Base-by-base conservation (phyloP, 2,797 vertebrate genomes). In the Microctenopoma stevenorrisi region DNA sequence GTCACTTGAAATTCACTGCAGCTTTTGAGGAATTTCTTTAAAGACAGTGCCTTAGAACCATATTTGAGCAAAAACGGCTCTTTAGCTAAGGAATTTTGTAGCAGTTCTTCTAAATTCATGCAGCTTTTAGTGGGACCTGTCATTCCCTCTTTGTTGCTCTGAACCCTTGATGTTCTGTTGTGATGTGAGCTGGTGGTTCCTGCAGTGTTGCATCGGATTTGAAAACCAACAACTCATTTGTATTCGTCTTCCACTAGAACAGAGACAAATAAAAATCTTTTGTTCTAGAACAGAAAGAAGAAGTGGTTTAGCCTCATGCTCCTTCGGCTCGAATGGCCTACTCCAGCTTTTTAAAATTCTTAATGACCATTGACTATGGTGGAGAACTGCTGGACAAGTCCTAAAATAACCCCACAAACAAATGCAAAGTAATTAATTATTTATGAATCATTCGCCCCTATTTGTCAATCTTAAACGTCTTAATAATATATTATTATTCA, bases 261-360 rank as follows among this genome's bases (percentile, higher is more conserved):
- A 47, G 8, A 47, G 9, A 47, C 7, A 22, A 10, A n/a, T 9
- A 22, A 10, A 7, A 22, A 47, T 4, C 44, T 18, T 9, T 47
- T 47, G n/a, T 48, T 47, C 7, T 47, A 1, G n/a, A 79, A 62
- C 50, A 74, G 46, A 66, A 47, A 77, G 56, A 69, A 53, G 28
- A 67, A 47, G 37, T 47, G 3, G 67, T 82, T 72, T 72, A 75
- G 74, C 61, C 70, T 60, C 71, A 74, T 79, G 72, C 64, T 82
- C 74, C 54, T 83, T 83, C 68, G 68, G 68, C 80, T 81, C 63
- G 57, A 85, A 64, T 68, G 89, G 62, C 89, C 89, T 89, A 85
- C 63, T 90, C 91, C 76, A 76, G 63, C 51, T 78, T 83, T 81
- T 86, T 76, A 76, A 64, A 87, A 91, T 81, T 90, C 68, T 78